Base-by-base conservation (phyloP, 2,888 invertebrate genomes). In the Pomacea canaliculata region DNA sequence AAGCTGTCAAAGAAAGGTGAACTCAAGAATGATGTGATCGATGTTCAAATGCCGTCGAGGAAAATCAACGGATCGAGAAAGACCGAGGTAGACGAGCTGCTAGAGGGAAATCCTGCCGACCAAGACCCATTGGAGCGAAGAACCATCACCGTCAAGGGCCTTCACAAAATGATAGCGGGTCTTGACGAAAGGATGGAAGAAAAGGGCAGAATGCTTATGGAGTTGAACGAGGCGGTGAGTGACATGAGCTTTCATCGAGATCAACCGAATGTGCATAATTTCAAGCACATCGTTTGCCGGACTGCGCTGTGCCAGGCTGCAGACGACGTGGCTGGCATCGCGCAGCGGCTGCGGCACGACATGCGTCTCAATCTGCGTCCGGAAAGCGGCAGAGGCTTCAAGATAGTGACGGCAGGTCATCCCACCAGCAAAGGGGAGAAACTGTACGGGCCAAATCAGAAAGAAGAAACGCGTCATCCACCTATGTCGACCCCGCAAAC, bases 221-320 rank as follows among this genome's bases (percentile, higher is more conserved):
- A 23, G 19, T 12, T 71, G 37, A 71, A 62, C 69, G 48, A 37
- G 46, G 49, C 69, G 37, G n/a, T 63, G 13, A 37, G 18, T 23
- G 19, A 7, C 51, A 67, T 63, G 60, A 65, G 51, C 19, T 16
- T 8, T n/a, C 37, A 1, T 27, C 63, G 60, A 37, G 49, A 23
- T 27, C 7, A 49, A 23, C 62, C 63, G 16, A 49, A 48, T 27
- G 49, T 68, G 51, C 68, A 18, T n/a, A 62, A 63, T 23, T 49
- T 68, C 73, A 72, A 71, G 56, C 23, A 67, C 23, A 2, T 77
- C 46, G 16, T 73, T 9, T 16, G 68, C 46, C 73, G 65, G 18
- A 48, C 51, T 23, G 68, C 60, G 46, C 77, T 73, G n/a, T 49
- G n/a, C 7, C 73, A 49, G 56, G 49, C 65, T 16, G 56, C 27